These are phyloP conservation scores for Copidosoma aretas DNA, from an alignment of 2,888 invertebrate species.

Conservation along the genomic window DNA sequence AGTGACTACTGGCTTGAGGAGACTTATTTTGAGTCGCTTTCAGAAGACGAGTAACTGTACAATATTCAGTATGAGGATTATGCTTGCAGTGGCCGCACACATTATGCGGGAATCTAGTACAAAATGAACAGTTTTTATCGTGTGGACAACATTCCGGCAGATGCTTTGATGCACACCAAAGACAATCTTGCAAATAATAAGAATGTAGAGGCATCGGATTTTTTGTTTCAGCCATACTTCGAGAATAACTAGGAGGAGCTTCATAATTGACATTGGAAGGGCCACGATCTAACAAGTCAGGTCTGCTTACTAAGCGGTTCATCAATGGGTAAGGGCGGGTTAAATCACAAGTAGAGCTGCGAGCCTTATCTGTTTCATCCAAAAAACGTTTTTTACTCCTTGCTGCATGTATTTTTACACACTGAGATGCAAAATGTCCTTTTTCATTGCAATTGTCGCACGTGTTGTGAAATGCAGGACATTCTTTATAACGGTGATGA, in stretches of 20 bases:
- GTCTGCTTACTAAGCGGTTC: no score
- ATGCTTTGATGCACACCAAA: slow-evolving; percentile 15
- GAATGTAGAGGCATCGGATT: background rate
- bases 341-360: no score
- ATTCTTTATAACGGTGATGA: slow-evolving; percentile 35
- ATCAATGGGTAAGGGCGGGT: no score
- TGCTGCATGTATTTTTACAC: background rate
- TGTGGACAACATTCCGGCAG: slow-evolving; percentile 1
- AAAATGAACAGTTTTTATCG: background rate
- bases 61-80: slow-evolving; percentile 8
- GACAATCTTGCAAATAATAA: slow-evolving; percentile 1
- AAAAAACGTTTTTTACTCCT: no score
- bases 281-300: background rate
- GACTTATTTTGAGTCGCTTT: no score
- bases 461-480: slow-evolving; percentile 43
- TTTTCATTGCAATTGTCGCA: slow-evolving; percentile 40
- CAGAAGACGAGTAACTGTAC: no score
- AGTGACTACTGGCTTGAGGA: no score
- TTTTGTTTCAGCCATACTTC: background rate
- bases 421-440: slow-evolving; percentile 36
- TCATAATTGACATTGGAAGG: background rate
- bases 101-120: slow-evolving; percentile 14
- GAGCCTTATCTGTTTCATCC: no score
- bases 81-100: slow-evolving; percentile 17
- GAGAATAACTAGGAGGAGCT: background rate